Base-by-base conservation (phyloP, 2,888 invertebrate species). In the Stenolophus ochropezus region DNA sequence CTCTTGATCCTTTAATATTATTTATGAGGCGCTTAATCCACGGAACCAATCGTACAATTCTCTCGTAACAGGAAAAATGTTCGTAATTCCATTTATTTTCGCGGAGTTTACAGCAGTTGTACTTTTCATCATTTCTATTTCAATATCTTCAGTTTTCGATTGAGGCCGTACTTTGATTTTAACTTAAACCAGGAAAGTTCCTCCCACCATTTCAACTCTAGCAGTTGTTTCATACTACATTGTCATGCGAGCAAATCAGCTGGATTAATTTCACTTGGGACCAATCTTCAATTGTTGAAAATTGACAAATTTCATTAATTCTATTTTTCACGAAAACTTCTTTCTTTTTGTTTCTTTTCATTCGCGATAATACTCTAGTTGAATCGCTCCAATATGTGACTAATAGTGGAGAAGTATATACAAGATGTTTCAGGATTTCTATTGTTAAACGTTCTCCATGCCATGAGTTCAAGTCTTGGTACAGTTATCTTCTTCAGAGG, bases 221-320 rank as follows among this genome's bases (percentile, higher is more conserved):
- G 4, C 1, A 87, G 82, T 21, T 85, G 75, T 58, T 82, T 69
- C 0, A 84, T 81, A 23, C 58, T 75, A 77, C 86, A 86, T 2
- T 86, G 87, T 73, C 87, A 58, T 0, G 86, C 86, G 2, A 86
- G 85, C 4, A 86, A 82, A 82, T 86, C 86, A 4, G 87, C 86
- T 4, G 85, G 85, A 79, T 87, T 87, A 1, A 82, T 20, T 1
- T 27, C 11, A 0, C 87, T 86, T 1, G 87, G 86, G 0, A 87
- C 82, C 87, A 87, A 0, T 81, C 6, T 11, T 83, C 73, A 0
- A 74, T 51, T 0, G 76, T 11, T 6, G 85, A 83, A 6, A 85
- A 33, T 14, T 58, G 14, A 53, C 84, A 82, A n/a, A 87, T 86
- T 82, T 87, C 86, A 65, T 83, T 47, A 4, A 86, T 83, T 47